Evolutionary conservation across 2,113 vertebrate species (phyloP).

Genomic region (Madoqua kirkii): DNA sequence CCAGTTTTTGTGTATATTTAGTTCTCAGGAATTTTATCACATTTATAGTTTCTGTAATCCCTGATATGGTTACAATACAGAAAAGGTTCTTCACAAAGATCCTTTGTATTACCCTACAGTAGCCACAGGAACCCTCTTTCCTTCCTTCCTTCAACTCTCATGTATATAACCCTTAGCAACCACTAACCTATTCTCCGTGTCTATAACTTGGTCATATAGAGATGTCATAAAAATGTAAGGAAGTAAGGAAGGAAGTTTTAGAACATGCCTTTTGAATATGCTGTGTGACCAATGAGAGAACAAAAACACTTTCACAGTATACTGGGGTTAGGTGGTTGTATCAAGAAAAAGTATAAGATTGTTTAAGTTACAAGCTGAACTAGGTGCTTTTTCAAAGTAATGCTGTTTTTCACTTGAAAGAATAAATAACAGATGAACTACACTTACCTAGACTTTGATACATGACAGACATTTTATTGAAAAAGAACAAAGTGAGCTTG

Average conservation of each 20-base stretch:
- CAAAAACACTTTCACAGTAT: background rate
- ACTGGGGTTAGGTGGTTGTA: background rate
- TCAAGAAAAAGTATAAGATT: background rate
- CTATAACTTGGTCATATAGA: background rate
- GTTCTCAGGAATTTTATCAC: background rate
- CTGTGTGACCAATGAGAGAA: background rate
- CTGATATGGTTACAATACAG: background rate
- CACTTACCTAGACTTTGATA: background rate
- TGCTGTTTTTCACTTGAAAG: background rate
- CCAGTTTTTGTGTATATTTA: background rate
- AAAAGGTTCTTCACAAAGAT: background rate
- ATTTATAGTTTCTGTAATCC: background rate
- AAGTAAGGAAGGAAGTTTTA: background rate
- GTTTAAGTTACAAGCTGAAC: background rate
- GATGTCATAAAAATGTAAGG: background rate
- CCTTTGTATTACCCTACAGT: background rate
- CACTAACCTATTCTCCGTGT: background rate
- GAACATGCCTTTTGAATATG: background rate
- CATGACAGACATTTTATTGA: background rate
- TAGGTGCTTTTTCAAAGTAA: background rate
- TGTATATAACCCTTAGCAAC: background rate
- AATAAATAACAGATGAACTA: background rate
- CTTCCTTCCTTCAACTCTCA: background rate
- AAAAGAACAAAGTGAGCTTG: background rate
- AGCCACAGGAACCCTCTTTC: background rate